A percentile compares a stretch with the other conserved stretches of the same genome.
These are phyloP conservation scores for Drepana falcataria DNA, from an alignment of 2,888 invertebrate species.

Conservation along the genomic window DNA sequence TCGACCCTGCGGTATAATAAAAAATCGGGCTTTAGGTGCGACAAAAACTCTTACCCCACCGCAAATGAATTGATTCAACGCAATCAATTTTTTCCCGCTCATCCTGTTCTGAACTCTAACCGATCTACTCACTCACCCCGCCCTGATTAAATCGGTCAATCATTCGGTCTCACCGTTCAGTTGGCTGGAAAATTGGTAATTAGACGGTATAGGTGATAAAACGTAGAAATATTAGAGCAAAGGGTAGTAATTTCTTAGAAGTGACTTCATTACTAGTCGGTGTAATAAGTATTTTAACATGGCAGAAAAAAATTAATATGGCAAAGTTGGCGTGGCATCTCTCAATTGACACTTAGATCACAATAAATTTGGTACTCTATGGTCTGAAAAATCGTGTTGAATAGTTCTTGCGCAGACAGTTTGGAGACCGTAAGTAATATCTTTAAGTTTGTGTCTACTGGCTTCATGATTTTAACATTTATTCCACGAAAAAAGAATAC, in stretches of 20 bases:
- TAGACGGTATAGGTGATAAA: conserved; percentile 67
- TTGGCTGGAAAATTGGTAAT: conserved; percentile 76
- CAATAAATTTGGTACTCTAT: too few relatives aligned
- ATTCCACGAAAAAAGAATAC: too few relatives aligned
- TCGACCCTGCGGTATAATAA: conserved; percentile 15
- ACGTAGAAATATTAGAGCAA: conserved; percentile 37
- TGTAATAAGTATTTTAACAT: too few relatives aligned
- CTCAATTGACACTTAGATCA: too few relatives aligned
- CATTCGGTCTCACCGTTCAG: conserved; percentile 69
- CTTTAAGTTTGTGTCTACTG: too few relatives aligned
- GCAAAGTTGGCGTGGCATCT: too few relatives aligned
- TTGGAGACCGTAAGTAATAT: too few relatives aligned
- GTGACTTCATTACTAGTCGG: conserved; percentile 2
- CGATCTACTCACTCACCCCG: conserved; percentile 52
- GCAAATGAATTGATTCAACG: conserved; percentile 68
- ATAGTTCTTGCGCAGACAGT: too few relatives aligned
- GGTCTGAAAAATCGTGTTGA: too few relatives aligned
- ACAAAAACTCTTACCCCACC: conserved; percentile 55
- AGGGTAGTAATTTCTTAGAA: conserved; percentile 35
- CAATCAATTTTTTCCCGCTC: conserved; percentile 66
- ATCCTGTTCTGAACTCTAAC: conserved; percentile 24
- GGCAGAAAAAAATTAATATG: too few relatives aligned
- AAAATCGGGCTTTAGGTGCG: conserved; percentile 49
- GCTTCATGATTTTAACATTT: too few relatives aligned
- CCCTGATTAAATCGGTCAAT: conserved; percentile 71